These are phyloP conservation scores for Grammomys dolichurus DNA, from an alignment of 2,113 vertebrate genomes.

Conservation along the genomic window DNA sequence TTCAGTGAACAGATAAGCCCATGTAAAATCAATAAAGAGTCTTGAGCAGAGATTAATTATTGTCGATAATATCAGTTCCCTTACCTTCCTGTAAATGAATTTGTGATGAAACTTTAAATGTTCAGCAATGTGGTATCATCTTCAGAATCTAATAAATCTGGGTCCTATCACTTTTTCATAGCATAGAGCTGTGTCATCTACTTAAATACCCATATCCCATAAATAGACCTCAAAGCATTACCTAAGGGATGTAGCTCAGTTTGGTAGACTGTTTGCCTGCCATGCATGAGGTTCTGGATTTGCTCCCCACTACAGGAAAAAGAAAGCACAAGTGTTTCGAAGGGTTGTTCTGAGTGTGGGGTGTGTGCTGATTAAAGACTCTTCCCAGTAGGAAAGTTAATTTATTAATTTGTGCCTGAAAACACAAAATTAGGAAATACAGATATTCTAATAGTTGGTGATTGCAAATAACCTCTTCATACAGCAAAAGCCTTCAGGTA, in stretches of 20 bases:
- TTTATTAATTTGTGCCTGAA: background rate
- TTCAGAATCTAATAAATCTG: slow-evolving; percentile 5
- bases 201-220: slow-evolving; percentile 16
- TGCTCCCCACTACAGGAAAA: background rate
- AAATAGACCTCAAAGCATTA: background rate
- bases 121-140: background rate
- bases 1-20: slow-evolving; percentile 21
- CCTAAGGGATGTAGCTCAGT: background rate
- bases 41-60: background rate
- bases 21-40: slow-evolving; percentile 28
- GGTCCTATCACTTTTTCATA: background rate
- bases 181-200: background rate
- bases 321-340: background rate
- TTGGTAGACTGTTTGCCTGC: background rate
- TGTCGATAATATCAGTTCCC: background rate
- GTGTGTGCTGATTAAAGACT: slow-evolving; percentile 19
- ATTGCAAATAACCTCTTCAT: slow-evolving; percentile 4
- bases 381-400: slow-evolving; percentile 54
- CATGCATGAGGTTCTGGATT: background rate
- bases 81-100: slow-evolving; percentile 48
- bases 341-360: background rate
- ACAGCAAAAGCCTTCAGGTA: background rate
- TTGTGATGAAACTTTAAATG: background rate
- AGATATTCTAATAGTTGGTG: slow-evolving; percentile 6
- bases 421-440: slow-evolving; percentile 24